A percentile compares a stretch with the other conserved stretches of the same genome.
Conservation (phyloP, 2,797 vertebrate genomes). For the Hoplostethus mediterraneus region DNA sequence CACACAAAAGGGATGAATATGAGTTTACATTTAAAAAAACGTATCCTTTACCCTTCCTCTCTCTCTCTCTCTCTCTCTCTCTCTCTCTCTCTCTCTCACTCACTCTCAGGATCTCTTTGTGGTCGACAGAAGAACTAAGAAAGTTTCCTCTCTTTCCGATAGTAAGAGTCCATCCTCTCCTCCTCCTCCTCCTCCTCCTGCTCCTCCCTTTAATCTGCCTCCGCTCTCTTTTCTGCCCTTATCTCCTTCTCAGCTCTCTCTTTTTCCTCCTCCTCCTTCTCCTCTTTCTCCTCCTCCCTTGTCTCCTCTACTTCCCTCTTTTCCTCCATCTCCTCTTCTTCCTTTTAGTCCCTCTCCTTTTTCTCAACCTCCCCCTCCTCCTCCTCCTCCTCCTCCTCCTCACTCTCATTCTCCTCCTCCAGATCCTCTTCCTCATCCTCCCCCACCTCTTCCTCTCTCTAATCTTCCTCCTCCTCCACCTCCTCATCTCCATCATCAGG, state of each 20-base stretch:
- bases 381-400: slow-evolving; percentile 3
- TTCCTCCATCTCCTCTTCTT: not conserved
- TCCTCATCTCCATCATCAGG: slow-evolving; percentile 56
- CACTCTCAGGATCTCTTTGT: slow-evolving; percentile 84
- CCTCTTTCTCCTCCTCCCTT: not conserved
- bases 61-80: not conserved
- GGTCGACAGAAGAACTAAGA: slow-evolving; percentile 79
- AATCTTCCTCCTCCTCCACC: slow-evolving; percentile 20
- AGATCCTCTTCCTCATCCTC: not conserved
- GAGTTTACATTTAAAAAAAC: no score
- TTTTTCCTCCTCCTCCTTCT: slow-evolving; percentile 17
- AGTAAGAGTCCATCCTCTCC: slow-evolving; percentile 73
- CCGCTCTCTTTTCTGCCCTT: not conserved
- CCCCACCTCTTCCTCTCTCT: not conserved
- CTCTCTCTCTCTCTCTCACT: slow-evolving; percentile 11
- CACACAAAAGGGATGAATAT: not conserved
- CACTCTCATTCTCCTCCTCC: not conserved
- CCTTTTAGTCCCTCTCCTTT: not conserved
- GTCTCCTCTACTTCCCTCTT: slow-evolving; percentile 5
- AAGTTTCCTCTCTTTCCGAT: slow-evolving; percentile 81
- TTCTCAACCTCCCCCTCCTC: not conserved
- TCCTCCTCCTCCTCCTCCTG: slow-evolving; percentile 22
- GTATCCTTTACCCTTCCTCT: not conserved
- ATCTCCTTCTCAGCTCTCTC: slow-evolving; percentile 21
- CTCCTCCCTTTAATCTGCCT: slow-evolving; percentile 2